Conservation (phyloP, 2,113 vertebrate species). For the Natator depressus region DNA sequence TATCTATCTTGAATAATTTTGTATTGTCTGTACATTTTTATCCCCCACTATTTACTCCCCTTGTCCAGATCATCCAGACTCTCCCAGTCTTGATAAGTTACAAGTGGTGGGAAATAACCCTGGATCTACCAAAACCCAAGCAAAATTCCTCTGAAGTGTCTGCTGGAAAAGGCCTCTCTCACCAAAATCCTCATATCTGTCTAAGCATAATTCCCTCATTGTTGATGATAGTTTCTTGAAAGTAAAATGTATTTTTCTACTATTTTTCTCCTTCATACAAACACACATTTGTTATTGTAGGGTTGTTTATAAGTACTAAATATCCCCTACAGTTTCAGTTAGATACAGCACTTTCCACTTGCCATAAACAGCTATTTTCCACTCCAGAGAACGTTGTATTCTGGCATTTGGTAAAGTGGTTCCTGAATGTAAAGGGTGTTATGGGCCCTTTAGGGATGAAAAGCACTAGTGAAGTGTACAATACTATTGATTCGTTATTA, state of each 20-base stretch:
- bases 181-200: not conserved
- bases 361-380: not conserved
- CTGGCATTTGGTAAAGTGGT: not conserved
- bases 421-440: not conserved
- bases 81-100: not conserved
- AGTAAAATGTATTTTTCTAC: not conserved
- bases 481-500: not conserved
- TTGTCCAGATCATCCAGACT: conserved; percentile 16
- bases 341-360: not conserved
- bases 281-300: not conserved
- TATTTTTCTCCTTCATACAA: not conserved
- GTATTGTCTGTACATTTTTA: too few relatives aligned
- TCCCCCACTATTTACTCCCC: not conserved
- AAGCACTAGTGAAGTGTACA: not conserved
- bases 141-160: not conserved
- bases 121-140: not conserved
- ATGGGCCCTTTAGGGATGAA: not conserved
- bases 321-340: not conserved
- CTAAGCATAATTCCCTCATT: not conserved
- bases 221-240: not conserved
- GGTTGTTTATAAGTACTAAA: not conserved
- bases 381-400: not conserved
- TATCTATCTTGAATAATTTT: too few relatives aligned
- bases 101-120: not conserved
- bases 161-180: not conserved